Evolutionary conservation across 2,888 invertebrate species (phyloP).

Genomic region (Alentia gelatinosa): DNA sequence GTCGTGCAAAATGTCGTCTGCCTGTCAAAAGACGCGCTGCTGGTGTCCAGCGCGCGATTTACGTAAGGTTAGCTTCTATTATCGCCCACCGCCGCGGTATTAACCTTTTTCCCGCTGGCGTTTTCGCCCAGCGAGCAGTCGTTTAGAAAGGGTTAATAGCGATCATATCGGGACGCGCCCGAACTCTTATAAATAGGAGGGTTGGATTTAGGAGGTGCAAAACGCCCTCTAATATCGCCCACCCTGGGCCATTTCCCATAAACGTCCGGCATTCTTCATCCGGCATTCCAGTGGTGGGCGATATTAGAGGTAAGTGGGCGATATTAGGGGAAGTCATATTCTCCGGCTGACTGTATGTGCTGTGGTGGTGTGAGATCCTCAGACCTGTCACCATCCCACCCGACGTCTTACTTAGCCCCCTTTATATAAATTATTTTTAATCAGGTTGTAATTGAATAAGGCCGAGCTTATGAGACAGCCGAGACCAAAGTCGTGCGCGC

Average conservation of each 20-base stretch:
- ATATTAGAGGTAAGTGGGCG: neutral
- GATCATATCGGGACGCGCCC: constrained; percentile 2
- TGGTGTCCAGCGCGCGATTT: neutral
- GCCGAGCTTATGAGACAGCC: constrained; percentile 29
- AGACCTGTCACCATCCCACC: neutral
- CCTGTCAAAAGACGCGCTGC: neutral
- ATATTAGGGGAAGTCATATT: neutral
- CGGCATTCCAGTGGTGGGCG: neutral
- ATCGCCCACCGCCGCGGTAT: neutral
- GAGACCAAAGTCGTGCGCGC: neutral
- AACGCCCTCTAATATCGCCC: neutral
- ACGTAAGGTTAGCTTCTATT: neutral
- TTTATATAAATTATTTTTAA: constrained; percentile 47
- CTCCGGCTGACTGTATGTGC: too few relatives aligned
- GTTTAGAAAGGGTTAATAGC: constrained; percentile 20
- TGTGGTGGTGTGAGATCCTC: neutral
- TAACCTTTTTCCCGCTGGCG: constrained; percentile 3
- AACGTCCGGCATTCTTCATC: neutral
- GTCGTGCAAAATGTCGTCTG: neutral
- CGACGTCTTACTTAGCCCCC: constrained; percentile 22
- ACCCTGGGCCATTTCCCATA: neutral
- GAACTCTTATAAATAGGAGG: too few relatives aligned
- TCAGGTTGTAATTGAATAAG: constrained; percentile 42
- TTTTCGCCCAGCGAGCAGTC: neutral
- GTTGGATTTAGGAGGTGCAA: constrained; percentile 6